These are phyloP conservation scores for Calameuta filiformis DNA, from an alignment of 2,888 invertebrate species.

Conservation along the genomic window DNA sequence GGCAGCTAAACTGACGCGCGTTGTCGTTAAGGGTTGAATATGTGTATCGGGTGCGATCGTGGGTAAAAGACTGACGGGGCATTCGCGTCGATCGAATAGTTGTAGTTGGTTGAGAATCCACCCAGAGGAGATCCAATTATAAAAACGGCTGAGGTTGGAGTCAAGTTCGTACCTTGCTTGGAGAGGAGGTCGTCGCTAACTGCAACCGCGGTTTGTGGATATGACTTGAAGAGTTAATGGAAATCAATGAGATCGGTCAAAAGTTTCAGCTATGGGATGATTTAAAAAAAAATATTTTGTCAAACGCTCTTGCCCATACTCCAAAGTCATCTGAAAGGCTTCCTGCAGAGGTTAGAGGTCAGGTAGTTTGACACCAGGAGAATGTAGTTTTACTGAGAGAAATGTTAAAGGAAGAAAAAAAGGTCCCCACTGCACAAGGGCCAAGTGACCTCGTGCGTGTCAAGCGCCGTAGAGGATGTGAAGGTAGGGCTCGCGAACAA, in stretches of 20 bases:
- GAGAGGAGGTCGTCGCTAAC: background rate
- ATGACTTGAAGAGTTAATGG: too few species aligned
- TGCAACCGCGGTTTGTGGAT: background rate
- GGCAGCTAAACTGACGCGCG: background rate
- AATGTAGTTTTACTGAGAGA: too few species aligned
- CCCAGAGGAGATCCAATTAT: conserved; percentile 14
- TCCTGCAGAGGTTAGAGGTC: too few species aligned
- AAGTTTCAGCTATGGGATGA: too few species aligned
- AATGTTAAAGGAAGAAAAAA: too few species aligned
- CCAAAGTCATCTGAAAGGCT: too few species aligned
- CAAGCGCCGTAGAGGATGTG: background rate
- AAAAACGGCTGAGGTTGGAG: conserved; percentile 14
- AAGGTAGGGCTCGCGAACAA: conserved; percentile 4
- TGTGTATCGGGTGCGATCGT: background rate
- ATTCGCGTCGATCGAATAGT: background rate
- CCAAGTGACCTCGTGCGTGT: conserved; percentile 12
- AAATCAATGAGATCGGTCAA: too few species aligned
- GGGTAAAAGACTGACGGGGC: background rate
- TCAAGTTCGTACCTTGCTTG: conserved; percentile 16
- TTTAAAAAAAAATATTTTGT: too few species aligned
- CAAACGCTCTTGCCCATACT: too few species aligned
- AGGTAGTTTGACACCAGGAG: too few species aligned
- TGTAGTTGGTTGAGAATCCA: background rate
- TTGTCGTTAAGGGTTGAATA: background rate
- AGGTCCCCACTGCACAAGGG: background rate